Conservation (phyloP, 2,797 vertebrate species). For the Enteromius unitaeniatus region DNA sequence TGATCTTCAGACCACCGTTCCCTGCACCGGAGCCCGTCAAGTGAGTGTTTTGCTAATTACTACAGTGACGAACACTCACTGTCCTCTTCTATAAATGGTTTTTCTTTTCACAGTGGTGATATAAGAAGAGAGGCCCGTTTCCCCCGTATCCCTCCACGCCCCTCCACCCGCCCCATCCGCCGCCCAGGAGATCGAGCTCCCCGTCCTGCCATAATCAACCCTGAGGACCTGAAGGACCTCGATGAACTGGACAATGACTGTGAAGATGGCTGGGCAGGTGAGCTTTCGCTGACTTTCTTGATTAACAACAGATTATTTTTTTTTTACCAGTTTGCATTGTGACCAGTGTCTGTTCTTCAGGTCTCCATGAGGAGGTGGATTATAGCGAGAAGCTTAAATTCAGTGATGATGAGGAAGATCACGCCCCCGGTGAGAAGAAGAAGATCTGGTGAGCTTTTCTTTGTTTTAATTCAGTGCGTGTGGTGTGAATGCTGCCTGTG, state of each 20-base stretch:
- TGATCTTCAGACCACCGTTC: constrained; percentile 84
- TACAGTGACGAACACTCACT: background rate
- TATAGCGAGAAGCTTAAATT: constrained; percentile 98
- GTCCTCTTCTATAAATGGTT: background rate
- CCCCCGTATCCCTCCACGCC: constrained; percentile 76
- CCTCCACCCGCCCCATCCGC: constrained; percentile 81
- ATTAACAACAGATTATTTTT: background rate
- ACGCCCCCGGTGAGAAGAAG: constrained; percentile 77
- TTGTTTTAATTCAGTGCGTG: background rate
- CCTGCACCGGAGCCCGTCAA: constrained; percentile 84
- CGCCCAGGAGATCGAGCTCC: constrained; percentile 84
- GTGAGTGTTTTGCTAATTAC: constrained; percentile 66
- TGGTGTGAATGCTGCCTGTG: background rate
- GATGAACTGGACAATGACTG: constrained; percentile 95
- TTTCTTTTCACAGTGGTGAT: constrained; percentile 73
- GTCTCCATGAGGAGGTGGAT: constrained; percentile 98
- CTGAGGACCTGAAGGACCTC: constrained; percentile 94
- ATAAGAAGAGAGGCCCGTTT: constrained; percentile 87
- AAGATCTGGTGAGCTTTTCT: constrained; percentile 85
- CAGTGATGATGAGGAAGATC: constrained; percentile 95
- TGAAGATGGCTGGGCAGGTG: constrained; percentile 94
- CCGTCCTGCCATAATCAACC: constrained; percentile 94
- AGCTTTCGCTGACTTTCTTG: constrained; percentile 32
- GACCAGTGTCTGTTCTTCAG: constrained; percentile 65
- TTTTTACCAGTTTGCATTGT: background rate